Percentiles rank a stretch among this genome's conserved stretches.
Conservation (phyloP, 2,113 vertebrate species). For the Calonectris borealis region DNA sequence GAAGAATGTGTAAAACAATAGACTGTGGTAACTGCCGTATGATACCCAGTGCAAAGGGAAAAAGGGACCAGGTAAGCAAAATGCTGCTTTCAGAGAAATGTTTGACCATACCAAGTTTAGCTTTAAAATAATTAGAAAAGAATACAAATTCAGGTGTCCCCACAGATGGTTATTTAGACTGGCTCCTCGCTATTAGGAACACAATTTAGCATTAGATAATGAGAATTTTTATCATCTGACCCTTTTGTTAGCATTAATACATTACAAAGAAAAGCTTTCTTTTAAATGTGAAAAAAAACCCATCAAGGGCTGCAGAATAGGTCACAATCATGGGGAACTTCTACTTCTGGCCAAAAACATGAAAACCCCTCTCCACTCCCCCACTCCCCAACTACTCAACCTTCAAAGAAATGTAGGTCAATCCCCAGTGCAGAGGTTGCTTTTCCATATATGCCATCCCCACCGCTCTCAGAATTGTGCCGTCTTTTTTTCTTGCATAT, state of each 20-base stretch:
- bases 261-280: not conserved
- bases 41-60: not conserved
- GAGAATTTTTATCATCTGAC: not conserved
- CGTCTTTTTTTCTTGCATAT: not conserved
- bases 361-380: no score
- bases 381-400: not conserved
- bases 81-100: not conserved
- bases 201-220: not conserved
- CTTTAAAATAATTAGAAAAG: not conserved
- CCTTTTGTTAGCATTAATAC: not conserved
- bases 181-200: not conserved
- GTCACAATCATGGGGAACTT: not conserved
- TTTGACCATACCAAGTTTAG: not conserved
- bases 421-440: not conserved
- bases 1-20: conserved; percentile 31
- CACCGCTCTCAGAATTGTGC: not conserved
- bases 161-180: not conserved
- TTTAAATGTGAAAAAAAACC: not conserved
- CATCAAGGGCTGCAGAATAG: not conserved
- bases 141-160: not conserved
- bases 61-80: not conserved
- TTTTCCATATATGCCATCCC: not conserved
- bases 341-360: not conserved
- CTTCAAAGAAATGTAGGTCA: not conserved
- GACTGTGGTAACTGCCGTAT: not conserved